Base-by-base conservation (phyloP, 2,113 vertebrate species). In the Silurus glanis region DNA sequence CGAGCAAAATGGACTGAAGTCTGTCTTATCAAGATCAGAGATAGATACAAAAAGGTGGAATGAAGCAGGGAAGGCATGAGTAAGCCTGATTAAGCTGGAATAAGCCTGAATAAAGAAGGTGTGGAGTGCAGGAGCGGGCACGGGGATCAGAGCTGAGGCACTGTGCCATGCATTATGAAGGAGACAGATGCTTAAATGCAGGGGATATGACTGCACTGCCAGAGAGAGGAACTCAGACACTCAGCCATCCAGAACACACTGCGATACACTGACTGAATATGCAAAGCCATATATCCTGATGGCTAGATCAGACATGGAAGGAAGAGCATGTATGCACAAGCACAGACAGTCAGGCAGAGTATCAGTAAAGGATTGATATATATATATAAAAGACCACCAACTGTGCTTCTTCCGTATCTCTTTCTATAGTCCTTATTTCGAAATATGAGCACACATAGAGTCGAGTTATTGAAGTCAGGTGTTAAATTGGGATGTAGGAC, bases 11-110 rank as follows among this genome's bases (percentile, higher is more conserved):
- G 86, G 90, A 62, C 90, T 89, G 81, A 89, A 93, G 94, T 93
- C 87, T 89, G 91, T 91, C 84, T 47, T 82, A 92, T 88, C 85
- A 88, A 84, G 84, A 84, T 84, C 66, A 37, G 37, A 86, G 82
- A 90, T 86, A 86, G 75, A 62, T 80, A 84, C 83, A 89, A 85
- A 91, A 92, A 93, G 91, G 88, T 91, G 89, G 93, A 92, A 92
- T 92, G 91, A 93, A 91, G 88, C 85, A 84, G 91, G 93, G 92
- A 93, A 92, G 91, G 91, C 94, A 94, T 93, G 94, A 94, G 91
- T 93, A 92, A 87, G 91, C 93, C 92, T 93, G 93, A 95, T 94
- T 95, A 94, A 95, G 94, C 91, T 89, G 85, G 92, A 92, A 92
- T 94, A 94, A 94, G 90, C 91, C n/a, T 87, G 90, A 87, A 92